Evolutionary conservation across 2,113 vertebrate species (phyloP).

Genomic region (Nerophis lumbriciformis): DNA sequence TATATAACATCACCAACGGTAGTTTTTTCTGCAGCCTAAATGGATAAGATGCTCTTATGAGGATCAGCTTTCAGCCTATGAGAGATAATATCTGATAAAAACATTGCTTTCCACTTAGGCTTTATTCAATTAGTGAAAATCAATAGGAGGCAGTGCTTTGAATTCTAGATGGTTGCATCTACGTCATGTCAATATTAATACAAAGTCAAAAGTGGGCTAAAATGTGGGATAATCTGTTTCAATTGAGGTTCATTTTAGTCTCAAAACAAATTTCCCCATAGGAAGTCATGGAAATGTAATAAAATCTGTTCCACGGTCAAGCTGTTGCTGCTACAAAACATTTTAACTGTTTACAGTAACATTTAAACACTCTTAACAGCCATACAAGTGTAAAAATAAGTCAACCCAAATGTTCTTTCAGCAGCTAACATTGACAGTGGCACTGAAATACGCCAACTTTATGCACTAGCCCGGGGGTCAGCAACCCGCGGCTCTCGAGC

Average conservation of each 20-base stretch:
- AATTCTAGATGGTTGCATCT: conserved; percentile 18
- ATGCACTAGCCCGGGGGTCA: no score
- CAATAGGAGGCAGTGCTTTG: conserved; percentile 35
- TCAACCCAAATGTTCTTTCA: background rate
- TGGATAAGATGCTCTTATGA: background rate
- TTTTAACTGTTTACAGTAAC: background rate
- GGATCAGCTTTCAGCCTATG: background rate
- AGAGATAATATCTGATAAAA: conserved; percentile 3
- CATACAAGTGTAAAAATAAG: no score
- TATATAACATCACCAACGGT: background rate
- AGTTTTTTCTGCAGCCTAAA: background rate
- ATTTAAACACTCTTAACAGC: no score
- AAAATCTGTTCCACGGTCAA: background rate
- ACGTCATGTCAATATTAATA: background rate
- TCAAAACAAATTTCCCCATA: background rate
- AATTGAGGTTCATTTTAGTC: no score
- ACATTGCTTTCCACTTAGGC: conserved; percentile 27
- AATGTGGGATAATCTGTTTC: no score
- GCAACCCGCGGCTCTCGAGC: no score
- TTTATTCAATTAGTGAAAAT: conserved; percentile 56
- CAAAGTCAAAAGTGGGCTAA: background rate
- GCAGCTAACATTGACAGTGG: no score
- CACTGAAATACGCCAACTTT: no score
- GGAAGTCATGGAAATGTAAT: background rate
- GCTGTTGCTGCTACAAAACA: background rate